Percentiles rank a stretch among this genome's conserved stretches.
phyloP scores from a whole-genome alignment of 2,888 invertebrate genomes.

The Lordiphosa fenestrarum region DNA sequence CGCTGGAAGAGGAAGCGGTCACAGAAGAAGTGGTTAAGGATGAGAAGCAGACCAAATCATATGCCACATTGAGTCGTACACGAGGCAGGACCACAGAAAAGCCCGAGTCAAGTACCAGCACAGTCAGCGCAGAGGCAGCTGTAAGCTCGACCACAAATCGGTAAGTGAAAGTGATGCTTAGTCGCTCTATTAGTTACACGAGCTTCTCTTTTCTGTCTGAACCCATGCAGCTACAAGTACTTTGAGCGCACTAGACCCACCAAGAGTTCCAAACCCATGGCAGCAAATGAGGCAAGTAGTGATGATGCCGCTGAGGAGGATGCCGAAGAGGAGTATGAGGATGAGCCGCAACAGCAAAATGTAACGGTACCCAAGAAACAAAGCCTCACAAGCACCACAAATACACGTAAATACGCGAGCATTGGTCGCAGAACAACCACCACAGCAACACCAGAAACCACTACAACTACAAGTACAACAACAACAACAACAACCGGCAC shows the following conservation, averaged over 20 bases:
- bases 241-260: slow-evolving; percentile 76
- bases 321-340: slow-evolving; percentile 56
- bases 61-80: slow-evolving; percentile 68
- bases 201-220: neutral
- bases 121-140: slow-evolving; percentile 16
- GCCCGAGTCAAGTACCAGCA: slow-evolving; percentile 15
- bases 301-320: slow-evolving; percentile 48
- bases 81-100: slow-evolving; percentile 53
- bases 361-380: slow-evolving; percentile 78
- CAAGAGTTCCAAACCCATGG: slow-evolving; percentile 42
- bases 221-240: slow-evolving; percentile 71
- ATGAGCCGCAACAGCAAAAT: slow-evolving; percentile 69
- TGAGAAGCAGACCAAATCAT: slow-evolving; percentile 50
- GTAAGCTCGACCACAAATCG: slow-evolving; percentile 61
- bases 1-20: slow-evolving; percentile 11
- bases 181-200: too few species aligned
- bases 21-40: slow-evolving; percentile 36
- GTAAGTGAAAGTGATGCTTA: slow-evolving; percentile 33
- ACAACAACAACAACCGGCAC: slow-evolving; percentile 47
- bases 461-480: slow-evolving; percentile 46
- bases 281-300: slow-evolving; percentile 24
- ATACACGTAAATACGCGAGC: slow-evolving; percentile 77
- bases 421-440: slow-evolving; percentile 76
- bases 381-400: slow-evolving; percentile 69
- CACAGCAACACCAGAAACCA: slow-evolving; percentile 51